These are phyloP conservation scores for Frankliniella fusca DNA, from an alignment of 2,888 invertebrate species.

Conservation along the genomic window DNA sequence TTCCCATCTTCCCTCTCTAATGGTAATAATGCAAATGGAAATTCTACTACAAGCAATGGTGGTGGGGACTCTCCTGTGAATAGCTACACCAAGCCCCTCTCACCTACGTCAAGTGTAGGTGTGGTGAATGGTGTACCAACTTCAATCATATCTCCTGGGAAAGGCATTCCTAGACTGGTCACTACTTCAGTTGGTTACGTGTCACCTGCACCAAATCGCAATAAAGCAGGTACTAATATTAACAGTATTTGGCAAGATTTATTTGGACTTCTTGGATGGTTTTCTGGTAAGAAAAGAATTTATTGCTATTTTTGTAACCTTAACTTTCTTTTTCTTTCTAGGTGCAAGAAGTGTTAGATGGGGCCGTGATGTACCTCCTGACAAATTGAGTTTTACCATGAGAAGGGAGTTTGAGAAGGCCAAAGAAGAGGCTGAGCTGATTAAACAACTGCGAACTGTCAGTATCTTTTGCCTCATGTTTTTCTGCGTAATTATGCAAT, in stretches of 20 bases:
- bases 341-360: conserved; percentile 47
- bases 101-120: conserved; percentile 27
- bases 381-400: conserved; percentile 86
- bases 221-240: conserved; percentile 50
- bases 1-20: conserved; percentile 32
- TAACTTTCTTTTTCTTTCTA: conserved; percentile 37
- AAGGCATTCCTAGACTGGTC: conserved; percentile 50
- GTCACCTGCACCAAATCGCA: conserved; percentile 40
- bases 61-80: conserved; percentile 21
- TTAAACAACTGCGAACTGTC: conserved; percentile 78
- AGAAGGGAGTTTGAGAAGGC: conserved; percentile 86
- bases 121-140: conserved; percentile 40
- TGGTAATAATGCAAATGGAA: conserved; percentile 29
- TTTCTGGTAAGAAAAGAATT: background rate
- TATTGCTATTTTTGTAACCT: background rate
- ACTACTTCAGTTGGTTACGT: conserved; percentile 56
- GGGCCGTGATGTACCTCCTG: conserved; percentile 65
- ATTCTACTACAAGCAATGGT: background rate
- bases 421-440: conserved; percentile 79
- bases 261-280: background rate
- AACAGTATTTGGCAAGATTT: background rate
- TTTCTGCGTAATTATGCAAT: background rate
- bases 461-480: conserved; percentile 44
- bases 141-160: conserved; percentile 39
- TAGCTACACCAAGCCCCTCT: conserved; percentile 30